Evolutionary conservation across 2,888 invertebrate species (phyloP).

Genomic region (Callinectes sapidus): DNA sequence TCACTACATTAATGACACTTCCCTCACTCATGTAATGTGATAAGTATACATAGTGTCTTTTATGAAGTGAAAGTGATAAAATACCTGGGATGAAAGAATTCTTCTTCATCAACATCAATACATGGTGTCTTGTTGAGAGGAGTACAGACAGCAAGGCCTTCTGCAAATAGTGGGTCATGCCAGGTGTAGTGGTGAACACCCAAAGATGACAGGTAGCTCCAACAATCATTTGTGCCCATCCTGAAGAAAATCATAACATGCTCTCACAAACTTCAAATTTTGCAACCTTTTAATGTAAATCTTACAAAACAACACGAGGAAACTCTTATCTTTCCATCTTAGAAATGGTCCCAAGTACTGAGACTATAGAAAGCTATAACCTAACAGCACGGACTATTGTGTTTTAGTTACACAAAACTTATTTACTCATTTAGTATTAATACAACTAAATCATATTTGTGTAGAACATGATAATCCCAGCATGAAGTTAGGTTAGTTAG

Average conservation of each 20-base stretch:
- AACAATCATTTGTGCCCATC: conserved; percentile 44
- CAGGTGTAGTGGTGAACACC: conserved; percentile 53
- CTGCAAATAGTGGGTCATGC: conserved; percentile 48
- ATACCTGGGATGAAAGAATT: conserved; percentile 48
- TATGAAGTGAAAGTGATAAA: background rate
- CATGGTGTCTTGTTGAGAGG: conserved; percentile 53
- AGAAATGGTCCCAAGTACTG: too few species aligned
- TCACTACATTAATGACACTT: background rate
- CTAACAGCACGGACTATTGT: too few species aligned
- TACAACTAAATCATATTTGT: too few species aligned
- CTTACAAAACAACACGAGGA: background rate
- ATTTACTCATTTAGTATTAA: too few species aligned
- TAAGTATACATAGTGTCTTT: background rate
- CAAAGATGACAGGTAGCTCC: conserved; percentile 47
- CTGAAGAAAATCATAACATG: conserved; percentile 1
- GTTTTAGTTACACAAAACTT: too few species aligned
- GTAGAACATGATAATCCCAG: too few species aligned
- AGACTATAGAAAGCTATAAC: too few species aligned
- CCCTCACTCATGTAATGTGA: background rate
- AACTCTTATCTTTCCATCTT: too few species aligned
- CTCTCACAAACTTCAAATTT: background rate
- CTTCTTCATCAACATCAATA: conserved; percentile 58
- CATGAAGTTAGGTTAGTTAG: too few species aligned
- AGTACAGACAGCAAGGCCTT: conserved; percentile 42
- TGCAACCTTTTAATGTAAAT: background rate